Evolutionary conservation across 2,113 vertebrate genomes (phyloP).

Genomic region (Picathartes gymnocephalus): DNA sequence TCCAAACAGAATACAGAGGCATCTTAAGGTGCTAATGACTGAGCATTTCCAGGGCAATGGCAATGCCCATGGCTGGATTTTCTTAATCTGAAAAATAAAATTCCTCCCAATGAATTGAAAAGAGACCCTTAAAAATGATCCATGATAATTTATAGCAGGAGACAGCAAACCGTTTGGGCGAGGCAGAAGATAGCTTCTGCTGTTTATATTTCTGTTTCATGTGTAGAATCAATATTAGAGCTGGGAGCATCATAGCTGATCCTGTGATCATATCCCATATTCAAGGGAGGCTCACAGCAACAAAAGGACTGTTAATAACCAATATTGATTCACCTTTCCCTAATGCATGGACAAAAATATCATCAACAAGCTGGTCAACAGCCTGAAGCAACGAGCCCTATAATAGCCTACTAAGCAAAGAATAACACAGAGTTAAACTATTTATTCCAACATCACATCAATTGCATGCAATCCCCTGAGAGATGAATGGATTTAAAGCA

Average conservation of each 20-base stretch:
- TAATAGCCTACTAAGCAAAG: neutral
- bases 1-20: neutral
- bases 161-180: neutral
- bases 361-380: constrained; percentile 8
- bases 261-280: neutral
- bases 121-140: neutral
- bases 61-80: neutral
- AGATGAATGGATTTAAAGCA: neutral
- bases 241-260: neutral
- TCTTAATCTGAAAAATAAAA: neutral
- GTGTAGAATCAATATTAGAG: neutral
- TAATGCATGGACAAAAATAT: neutral
- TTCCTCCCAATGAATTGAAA: neutral
- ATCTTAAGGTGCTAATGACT: neutral
- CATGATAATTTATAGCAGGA: neutral
- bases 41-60: neutral
- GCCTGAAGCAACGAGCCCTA: neutral
- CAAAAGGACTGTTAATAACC: constrained; percentile 18
- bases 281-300: neutral
- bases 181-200: neutral
- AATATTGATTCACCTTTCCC: constrained; percentile 21
- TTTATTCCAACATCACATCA: neutral
- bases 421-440: neutral
- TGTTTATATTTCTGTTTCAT: neutral
- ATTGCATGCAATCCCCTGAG: neutral